A percentile compares a stretch with the other conserved stretches of the same genome.
Evolutionary conservation across 2,888 invertebrate genomes (phyloP).

Genomic region (Lepas anatifera): DNA sequence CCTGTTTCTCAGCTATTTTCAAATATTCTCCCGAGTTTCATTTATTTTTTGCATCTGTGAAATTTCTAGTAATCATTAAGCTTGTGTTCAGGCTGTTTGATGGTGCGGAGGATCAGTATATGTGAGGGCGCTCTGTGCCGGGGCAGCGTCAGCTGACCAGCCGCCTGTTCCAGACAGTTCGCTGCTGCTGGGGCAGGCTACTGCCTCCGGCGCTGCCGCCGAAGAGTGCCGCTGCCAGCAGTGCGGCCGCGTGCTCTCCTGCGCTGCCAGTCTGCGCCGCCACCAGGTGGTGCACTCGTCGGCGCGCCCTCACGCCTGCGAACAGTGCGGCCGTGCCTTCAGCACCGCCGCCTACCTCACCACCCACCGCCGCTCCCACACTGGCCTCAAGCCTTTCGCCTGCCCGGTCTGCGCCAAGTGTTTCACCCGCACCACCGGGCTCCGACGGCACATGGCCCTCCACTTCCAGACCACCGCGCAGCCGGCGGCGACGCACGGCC

Average conservation of each 20-base stretch:
- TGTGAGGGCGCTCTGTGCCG: too few species aligned
- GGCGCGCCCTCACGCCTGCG: conserved; percentile 3
- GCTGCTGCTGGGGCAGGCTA: too few species aligned
- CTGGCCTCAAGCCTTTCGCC: not conserved
- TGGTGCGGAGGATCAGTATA: too few species aligned
- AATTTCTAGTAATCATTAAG: too few species aligned
- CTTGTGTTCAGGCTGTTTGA: too few species aligned
- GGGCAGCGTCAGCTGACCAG: too few species aligned
- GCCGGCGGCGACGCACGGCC: not conserved
- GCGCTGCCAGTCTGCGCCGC: conserved; percentile 9
- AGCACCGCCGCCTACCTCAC: conserved; percentile 1
- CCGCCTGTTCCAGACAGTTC: too few species aligned
- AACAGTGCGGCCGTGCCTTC: conserved; percentile 3
- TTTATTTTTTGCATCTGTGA: too few species aligned
- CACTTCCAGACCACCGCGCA: not conserved
- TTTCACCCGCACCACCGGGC: conserved; percentile 10
- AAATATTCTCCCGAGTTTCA: too few species aligned
- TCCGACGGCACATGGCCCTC: not conserved
- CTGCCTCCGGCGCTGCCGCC: not conserved
- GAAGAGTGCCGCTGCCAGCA: not conserved
- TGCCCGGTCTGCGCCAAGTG: not conserved
- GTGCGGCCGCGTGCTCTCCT: conserved; percentile 4
- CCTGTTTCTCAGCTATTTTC: too few species aligned
- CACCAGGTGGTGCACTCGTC: not conserved
- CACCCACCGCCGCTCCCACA: not conserved